Evolutionary conservation across 2,888 invertebrate species (phyloP), one percentile per base, ranked within the genome.

Genomic region (Pandemis heparana): DNA sequence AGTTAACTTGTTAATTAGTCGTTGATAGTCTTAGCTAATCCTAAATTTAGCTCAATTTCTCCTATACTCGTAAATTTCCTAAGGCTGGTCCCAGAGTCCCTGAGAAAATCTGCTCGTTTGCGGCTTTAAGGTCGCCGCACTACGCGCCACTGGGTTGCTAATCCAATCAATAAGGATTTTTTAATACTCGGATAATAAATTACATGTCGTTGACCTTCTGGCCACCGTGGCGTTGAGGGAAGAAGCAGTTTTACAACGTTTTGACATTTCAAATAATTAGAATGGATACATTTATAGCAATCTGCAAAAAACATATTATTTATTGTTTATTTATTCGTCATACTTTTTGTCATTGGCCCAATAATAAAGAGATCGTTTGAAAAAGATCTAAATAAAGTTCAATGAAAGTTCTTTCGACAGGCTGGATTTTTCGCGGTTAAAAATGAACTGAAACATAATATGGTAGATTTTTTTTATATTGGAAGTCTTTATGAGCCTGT

Each of bases 51-150:
- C 41, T 14, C 23, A 23, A 39, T 65, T 65, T 59, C 64, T 39
- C 48, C 41, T 60, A 39, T 60, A n/a, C n/a, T n/a, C n/a, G n/a
- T n/a, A 38, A 56, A 64, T 46, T 48, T 3, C 64, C 64, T 39
- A 18, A 39, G 62, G 65, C 7, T 43, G 46, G 43, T 38, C 64
- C 23, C 41, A 18, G 18, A 16, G 41, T 18, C 62, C 53, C 62
- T 16, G 46, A 18, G 39, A 46, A 67, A 72, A 68, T 72, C 72
- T 62, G 46, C 62, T 72, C 53, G 56, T 72, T 72, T 61, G 68
- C 43, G 53, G 67, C 62, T 61, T 68, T 72, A 14, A 23, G 41
- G 62, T 23, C 71, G 67, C 61, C 38, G 18, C 53, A 53, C 59
- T 46, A 43, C 66, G 66, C 64, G 46, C 43, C 59, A 43, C 61